Evolutionary conservation across 2,113 vertebrate species (phyloP).

Genomic region (Apistogramma diplotaenia): DNA sequence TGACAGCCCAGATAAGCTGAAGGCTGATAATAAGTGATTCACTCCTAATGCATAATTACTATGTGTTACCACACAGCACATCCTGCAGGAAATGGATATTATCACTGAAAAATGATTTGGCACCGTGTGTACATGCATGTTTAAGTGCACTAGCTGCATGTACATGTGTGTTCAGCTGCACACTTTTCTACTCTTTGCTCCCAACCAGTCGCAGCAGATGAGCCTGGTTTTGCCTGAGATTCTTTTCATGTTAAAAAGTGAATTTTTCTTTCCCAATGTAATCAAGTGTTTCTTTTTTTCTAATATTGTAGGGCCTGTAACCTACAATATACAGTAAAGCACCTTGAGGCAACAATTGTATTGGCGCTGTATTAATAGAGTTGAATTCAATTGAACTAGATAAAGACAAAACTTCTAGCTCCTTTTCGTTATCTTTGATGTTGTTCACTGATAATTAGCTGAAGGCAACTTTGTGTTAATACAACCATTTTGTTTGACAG

Average conservation of each 20-base stretch:
- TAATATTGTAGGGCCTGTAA: background rate
- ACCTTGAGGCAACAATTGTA: background rate
- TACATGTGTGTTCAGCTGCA: background rate
- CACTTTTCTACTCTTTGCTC: too few species aligned
- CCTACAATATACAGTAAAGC: background rate
- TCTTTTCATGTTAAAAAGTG: too few species aligned
- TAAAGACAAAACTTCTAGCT: background rate
- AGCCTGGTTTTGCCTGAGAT: too few species aligned
- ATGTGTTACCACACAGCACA: background rate
- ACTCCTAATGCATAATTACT: conserved; percentile 11
- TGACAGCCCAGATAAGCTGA: background rate
- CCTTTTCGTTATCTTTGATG: background rate
- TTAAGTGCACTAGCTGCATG: background rate
- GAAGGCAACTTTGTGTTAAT: background rate
- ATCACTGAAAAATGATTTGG: conserved; percentile 20
- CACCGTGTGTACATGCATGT: background rate
- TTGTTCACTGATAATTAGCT: background rate
- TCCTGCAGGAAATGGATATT: conserved; percentile 47
- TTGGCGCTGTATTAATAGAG: background rate
- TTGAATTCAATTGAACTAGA: background rate
- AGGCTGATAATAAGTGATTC: background rate
- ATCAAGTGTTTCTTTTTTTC: background rate
- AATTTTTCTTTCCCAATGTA: too few species aligned
- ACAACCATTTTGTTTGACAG: background rate
- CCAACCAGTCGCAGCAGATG: background rate